Evolutionary conservation across 2,888 invertebrate genomes (phyloP).

Genomic region (Rhagophthalmus giganteus): DNA sequence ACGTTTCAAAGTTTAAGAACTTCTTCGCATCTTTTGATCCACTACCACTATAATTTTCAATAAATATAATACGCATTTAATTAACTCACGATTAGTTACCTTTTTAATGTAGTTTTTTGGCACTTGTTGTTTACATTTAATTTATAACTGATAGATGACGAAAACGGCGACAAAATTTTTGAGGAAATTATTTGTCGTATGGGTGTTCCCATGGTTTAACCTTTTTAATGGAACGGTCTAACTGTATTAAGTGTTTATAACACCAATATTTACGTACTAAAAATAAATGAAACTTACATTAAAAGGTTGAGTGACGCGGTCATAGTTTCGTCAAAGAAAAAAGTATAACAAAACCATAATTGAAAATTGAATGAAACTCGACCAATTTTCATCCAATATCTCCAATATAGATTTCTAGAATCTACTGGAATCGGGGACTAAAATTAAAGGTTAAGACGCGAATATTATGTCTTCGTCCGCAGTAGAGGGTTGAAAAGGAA

Average conservation of each 20-base stretch:
- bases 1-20: background rate
- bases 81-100: background rate
- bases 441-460: too few species aligned
- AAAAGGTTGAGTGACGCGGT: background rate
- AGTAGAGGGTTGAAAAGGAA: too few species aligned
- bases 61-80: background rate
- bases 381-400: too few species aligned
- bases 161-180: conserved; percentile 27
- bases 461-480: too few species aligned
- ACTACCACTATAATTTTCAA: background rate
- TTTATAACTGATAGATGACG: conserved; percentile 5
- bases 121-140: conserved; percentile 1
- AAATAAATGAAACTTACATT: too few species aligned
- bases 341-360: background rate
- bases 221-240: too few species aligned
- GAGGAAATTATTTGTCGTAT: conserved; percentile 22
- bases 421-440: too few species aligned
- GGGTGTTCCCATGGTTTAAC: conserved; percentile 25
- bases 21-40: background rate
- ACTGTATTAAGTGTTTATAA: too few species aligned
- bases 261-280: too few species aligned
- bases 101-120: conserved; percentile 6
- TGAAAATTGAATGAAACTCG: too few species aligned
- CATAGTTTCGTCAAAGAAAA: background rate
- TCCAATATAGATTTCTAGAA: too few species aligned